Evolutionary conservation across 2,888 invertebrate species (phyloP).

Genomic region (Ichneumon xanthorius): DNA sequence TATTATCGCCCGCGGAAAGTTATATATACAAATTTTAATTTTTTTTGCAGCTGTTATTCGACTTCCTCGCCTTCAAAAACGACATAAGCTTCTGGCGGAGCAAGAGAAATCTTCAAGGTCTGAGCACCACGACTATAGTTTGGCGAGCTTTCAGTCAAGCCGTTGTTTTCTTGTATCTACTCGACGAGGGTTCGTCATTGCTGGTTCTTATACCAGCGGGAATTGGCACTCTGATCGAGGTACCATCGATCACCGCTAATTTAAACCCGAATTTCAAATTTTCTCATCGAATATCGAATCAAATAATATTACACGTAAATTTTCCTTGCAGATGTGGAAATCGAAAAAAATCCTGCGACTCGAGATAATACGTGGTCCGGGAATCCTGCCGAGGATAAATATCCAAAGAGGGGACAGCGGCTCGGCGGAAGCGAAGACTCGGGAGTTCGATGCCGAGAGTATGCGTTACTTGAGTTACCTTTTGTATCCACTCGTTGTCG

Average conservation of each 20-base stretch:
- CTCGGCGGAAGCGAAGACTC: slow-evolving; percentile 92
- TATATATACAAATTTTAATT: not conserved
- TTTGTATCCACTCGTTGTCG: slow-evolving; percentile 94
- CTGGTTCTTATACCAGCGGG: slow-evolving; percentile 95
- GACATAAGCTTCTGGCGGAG: slow-evolving; percentile 98
- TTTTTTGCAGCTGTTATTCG: slow-evolving; percentile 93
- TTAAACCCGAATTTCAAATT: not conserved
- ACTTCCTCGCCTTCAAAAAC: slow-evolving; percentile 98
- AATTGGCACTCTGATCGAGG: slow-evolving; percentile 95
- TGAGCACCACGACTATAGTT: slow-evolving; percentile 94
- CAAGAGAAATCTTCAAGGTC: slow-evolving; percentile 93
- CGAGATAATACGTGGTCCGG: slow-evolving; percentile 85
- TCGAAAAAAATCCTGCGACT: slow-evolving; percentile 95
- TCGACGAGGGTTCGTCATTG: slow-evolving; percentile 96
- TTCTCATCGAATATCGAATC: not conserved
- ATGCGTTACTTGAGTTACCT: slow-evolving; percentile 96
- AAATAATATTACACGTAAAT: not conserved
- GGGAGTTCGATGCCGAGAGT: slow-evolving; percentile 95
- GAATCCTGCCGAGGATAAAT: slow-evolving; percentile 81
- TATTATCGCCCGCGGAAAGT: not conserved
- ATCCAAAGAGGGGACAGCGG: slow-evolving; percentile 84
- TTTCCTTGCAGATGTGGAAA: slow-evolving; percentile 93
- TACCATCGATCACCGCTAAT: slow-evolving; percentile 78
- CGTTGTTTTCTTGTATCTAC: slow-evolving; percentile 95
- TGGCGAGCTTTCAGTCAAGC: slow-evolving; percentile 98